Evolutionary conservation across 2,888 invertebrate genomes (phyloP).

Genomic region (Eledona agricola): DNA sequence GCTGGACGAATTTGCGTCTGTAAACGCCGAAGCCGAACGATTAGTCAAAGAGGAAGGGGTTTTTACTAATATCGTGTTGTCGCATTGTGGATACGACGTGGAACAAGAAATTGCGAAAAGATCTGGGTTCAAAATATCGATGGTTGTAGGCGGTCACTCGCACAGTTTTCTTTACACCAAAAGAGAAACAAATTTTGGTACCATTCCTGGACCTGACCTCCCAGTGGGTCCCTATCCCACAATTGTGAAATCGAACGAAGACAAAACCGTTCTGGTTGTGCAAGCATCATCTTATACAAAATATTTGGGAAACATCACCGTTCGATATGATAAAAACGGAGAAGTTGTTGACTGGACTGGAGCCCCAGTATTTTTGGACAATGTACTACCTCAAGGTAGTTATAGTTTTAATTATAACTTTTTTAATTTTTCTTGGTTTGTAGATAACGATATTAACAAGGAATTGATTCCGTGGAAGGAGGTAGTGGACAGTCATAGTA

Average conservation of each 20-base stretch:
- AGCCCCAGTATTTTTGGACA: conserved; percentile 73
- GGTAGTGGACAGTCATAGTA: conserved; percentile 39
- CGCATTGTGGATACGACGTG: conserved; percentile 79
- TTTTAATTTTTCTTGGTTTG: conserved; percentile 2
- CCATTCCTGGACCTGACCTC: conserved; percentile 64
- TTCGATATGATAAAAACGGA: conserved; percentile 74
- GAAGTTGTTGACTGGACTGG: conserved; percentile 72
- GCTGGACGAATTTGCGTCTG: conserved; percentile 73
- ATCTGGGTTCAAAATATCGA: conserved; percentile 74
- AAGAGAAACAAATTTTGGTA: no score
- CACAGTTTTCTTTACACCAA: conserved; percentile 80
- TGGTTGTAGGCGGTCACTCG: conserved; percentile 86
- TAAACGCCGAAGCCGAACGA: conserved; percentile 73
- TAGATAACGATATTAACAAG: conserved; percentile 41
- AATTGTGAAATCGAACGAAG: conserved; percentile 67
- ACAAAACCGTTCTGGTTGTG: conserved; percentile 72
- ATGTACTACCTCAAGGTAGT: conserved; percentile 72
- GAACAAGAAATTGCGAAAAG: conserved; percentile 73
- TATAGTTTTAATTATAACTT: background rate
- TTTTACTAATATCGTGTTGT: conserved; percentile 83
- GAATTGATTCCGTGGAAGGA: conserved; percentile 41
- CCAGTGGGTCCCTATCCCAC: conserved; percentile 75
- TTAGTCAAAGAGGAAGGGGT: conserved; percentile 70
- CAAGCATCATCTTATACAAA: conserved; percentile 77
- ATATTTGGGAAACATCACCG: conserved; percentile 79